Base-by-base conservation (phyloP, 1,140 invertebrate species). In the Drosophila tropicalis region DNA sequence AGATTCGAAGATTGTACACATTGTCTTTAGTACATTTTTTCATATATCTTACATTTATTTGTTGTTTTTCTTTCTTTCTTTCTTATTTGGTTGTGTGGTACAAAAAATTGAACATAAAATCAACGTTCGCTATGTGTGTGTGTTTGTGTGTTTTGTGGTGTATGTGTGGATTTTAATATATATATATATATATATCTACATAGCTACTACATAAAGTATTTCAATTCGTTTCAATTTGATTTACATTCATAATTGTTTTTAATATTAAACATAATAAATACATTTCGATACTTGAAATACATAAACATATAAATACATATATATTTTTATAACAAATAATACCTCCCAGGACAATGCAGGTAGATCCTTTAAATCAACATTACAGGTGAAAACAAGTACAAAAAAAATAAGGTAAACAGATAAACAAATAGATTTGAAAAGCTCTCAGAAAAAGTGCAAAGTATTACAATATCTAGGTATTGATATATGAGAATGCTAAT, bases 191-290 rank as follows among this genome's bases (percentile, higher is more conserved):
- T 56, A 76, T 86, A 86, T 87, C 82, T 86, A 86, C 82, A 85
- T 85, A 85, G 73, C 82, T 85, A 85, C 82, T 85, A 85, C 82
- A 79, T 81, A 81, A 79, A 76, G 62, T 62, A 68, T 61, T 71
- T 70, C 62, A 51, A 51, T 77, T 62, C 58, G 71, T 72, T 83
- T 67, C 79, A 74, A 51, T 51, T 51, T 51, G 44, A 17, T 51
- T 51, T 51, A 51, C 19, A 51, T 51, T 81, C 63, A 72, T 70
- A 79, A 70, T 86, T 65, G 67, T 58, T 58, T 19, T 39, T 58
- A 34, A 39, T 58, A 56, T 83, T 86, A 83, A 86, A 86, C 83
- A 86, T 86, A 86, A 87, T 86, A 86, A 86, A 86, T 86, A 86
- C 72, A 83, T 67, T 76, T 87, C 72, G 79, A 78, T 85, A 70